phyloP scores from a whole-genome alignment of 2,888 invertebrate species.

The Pediacus dermestoides region DNA sequence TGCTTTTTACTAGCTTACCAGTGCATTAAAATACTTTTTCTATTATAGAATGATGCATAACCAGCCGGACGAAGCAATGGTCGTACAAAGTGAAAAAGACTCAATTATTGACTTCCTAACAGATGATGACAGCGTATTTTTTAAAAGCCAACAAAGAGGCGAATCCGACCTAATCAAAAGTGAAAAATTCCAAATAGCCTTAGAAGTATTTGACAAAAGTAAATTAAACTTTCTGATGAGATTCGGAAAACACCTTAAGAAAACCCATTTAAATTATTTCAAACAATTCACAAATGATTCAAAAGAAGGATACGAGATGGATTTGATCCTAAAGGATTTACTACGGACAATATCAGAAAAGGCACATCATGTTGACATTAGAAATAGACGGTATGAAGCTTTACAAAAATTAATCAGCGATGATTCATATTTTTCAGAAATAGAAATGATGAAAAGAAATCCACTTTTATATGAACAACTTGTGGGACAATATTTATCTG shows the following conservation, averaged over 20 bases:
- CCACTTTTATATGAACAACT: constrained; percentile 87
- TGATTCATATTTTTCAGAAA: constrained; percentile 81
- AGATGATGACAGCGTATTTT: constrained; percentile 60
- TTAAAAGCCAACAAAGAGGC: constrained; percentile 78
- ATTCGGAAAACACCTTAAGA: constrained; percentile 69
- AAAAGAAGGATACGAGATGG: constrained; percentile 56
- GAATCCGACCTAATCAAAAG: constrained; percentile 67
- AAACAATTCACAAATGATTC: constrained; percentile 44
- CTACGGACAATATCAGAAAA: constrained; percentile 48
- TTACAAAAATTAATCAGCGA: constrained; percentile 68
- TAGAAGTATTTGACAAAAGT: constrained; percentile 61
- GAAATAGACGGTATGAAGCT: constrained; percentile 81
- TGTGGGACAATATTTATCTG: constrained; percentile 79
- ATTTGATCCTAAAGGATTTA: constrained; percentile 62
- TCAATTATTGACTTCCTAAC: constrained; percentile 61
- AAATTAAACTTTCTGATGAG: constrained; percentile 69
- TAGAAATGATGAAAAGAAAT: constrained; percentile 89
- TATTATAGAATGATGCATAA: no score
- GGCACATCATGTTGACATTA: constrained; percentile 56
- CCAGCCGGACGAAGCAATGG: no score
- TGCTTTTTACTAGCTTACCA: no score
- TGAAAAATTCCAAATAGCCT: constrained; percentile 70
- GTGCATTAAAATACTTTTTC: no score
- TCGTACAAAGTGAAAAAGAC: no score
- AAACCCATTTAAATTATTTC: constrained; percentile 70